Evolutionary conservation across 2,113 vertebrate species (phyloP).

Genomic region (Cinclus mexicanus): DNA sequence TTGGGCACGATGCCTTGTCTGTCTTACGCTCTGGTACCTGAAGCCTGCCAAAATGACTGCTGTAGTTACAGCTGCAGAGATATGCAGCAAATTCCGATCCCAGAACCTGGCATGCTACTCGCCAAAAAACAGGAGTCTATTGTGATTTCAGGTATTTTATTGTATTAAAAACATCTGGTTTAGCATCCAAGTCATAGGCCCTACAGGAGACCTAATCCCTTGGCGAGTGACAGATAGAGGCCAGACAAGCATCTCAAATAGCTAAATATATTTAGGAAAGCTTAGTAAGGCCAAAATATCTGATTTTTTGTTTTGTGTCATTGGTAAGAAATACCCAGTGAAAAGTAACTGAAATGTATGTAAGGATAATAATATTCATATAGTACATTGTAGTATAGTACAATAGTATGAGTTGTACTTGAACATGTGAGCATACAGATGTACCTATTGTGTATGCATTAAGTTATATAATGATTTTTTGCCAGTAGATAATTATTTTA

Average conservation of each 20-base stretch:
- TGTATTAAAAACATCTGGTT: not conserved
- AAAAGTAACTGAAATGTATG: not conserved
- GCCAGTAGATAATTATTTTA: not conserved
- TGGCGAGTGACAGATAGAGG: not conserved
- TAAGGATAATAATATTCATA: not conserved
- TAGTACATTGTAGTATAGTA: not conserved
- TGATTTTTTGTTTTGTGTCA: not conserved
- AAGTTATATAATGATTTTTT: not conserved
- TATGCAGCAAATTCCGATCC: not conserved
- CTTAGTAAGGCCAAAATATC: not conserved
- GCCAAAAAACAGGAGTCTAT: not conserved
- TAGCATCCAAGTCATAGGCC: not conserved
- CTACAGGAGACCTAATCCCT: not conserved
- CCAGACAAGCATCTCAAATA: not conserved
- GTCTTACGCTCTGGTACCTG: not conserved
- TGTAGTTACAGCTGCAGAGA: conserved; percentile 12
- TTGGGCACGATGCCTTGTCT: not conserved
- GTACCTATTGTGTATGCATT: not conserved
- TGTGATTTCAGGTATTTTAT: not conserved
- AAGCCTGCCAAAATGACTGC: conserved; percentile 1
- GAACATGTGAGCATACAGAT: not conserved
- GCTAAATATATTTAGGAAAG: not conserved
- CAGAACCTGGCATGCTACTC: not conserved
- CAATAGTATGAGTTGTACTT: no score
- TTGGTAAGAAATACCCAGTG: not conserved